Evolutionary conservation across 1,140 invertebrate species (phyloP), one percentile per base, ranked within the genome.

Genomic region (Pseudoatta argentina): DNA sequence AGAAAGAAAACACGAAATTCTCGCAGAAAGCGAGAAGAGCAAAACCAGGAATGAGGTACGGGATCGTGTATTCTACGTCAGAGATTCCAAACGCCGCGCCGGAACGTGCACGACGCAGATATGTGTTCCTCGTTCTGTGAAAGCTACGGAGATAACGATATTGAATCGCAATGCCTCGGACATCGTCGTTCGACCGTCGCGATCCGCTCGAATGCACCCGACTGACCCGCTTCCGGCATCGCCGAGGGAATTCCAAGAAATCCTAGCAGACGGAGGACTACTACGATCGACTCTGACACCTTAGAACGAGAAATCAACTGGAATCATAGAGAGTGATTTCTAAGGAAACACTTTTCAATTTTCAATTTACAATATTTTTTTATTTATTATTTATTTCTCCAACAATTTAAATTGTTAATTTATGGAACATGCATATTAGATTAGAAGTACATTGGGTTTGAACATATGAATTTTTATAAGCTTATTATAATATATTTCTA

Each of bases 141-240:
- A 89, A 89, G 67, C 87, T 89, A 87, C 63, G 82, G 69, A 88
- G 89, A 91, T 89, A 85, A 87, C 86, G 86, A 91, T 89, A 89
- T 91, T 91, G 86, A 91, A 91, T 89, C 85, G 89, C 87, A 89
- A 88, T 91, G 88, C 86, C 82, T 89, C 61, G 73, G 63, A 66
- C 51, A 51, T 78, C 72, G 82, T 66, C 83, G 63, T 85, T 85
- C 73, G 83, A 78, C 83, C 83, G 83, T 85, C 75, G 61, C 63
- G 51, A 48, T 78, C 27, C 75, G 44, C 53, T 78, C 83, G 83
- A 85, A 85, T 76, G 75, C 61, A 64, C 18, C 53, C 63, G 69
- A 83, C 79, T 83, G 79, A 83, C 79, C 79, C 55, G 79, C 55
- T 83, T 83, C 67, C 67, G 39, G 55, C 53, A 21, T 61, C 55